phyloP scores from a whole-genome alignment of 2,113 vertebrate genomes.

The Notarius quadriscutis region DNA sequence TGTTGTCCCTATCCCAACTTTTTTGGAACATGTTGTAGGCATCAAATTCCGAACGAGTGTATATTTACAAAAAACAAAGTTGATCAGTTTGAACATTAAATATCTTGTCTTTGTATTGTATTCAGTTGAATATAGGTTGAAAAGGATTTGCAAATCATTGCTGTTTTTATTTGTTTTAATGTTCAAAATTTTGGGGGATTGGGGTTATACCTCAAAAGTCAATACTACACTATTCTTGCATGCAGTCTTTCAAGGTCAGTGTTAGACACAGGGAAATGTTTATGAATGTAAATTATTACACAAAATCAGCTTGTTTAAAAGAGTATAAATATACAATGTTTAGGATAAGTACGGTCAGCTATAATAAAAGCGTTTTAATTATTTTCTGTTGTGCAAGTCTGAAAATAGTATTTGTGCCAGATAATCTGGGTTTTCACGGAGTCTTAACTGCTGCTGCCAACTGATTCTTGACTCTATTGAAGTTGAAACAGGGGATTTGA shows the following conservation, averaged over 20 bases:
- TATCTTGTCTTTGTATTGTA: too few relatives aligned
- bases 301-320: neutral
- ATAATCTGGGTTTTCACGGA: slow-evolving; percentile 19
- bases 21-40: too few relatives aligned
- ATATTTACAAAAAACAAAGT: too few relatives aligned
- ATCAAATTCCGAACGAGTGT: too few relatives aligned
- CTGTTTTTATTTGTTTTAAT: too few relatives aligned
- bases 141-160: too few relatives aligned
- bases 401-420: slow-evolving; percentile 12
- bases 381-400: slow-evolving; percentile 13
- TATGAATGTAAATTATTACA: neutral
- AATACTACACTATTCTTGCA: neutral
- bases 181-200: too few relatives aligned
- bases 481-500: slow-evolving; percentile 25
- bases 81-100: too few relatives aligned
- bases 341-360: neutral
- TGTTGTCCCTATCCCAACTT: too few relatives aligned
- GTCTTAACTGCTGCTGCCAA: neutral
- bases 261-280: neutral
- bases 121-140: too few relatives aligned
- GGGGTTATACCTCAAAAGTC: neutral
- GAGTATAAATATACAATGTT: neutral
- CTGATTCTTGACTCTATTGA: slow-evolving; percentile 28
- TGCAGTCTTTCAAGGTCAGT: neutral
- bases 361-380: slow-evolving; percentile 1